phyloP scores from a whole-genome alignment of 2,113 vertebrate genomes.

The Rhinoderma darwinii region DNA sequence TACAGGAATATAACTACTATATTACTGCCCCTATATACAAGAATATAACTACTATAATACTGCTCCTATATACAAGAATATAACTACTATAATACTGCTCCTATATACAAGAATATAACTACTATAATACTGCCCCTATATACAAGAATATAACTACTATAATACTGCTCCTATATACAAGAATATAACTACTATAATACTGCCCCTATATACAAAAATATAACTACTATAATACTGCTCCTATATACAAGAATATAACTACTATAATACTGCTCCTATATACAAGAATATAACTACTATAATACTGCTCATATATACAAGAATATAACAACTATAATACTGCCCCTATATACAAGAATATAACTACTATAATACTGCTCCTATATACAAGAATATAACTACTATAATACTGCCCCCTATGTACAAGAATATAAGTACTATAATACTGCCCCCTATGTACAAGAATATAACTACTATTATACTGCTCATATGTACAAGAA shows the following conservation, averaged over 20 bases:
- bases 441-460: too few species aligned
- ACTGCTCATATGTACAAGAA: too few species aligned
- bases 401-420: slow-evolving; percentile 1
- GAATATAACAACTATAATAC: slow-evolving; percentile 8
- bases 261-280: slow-evolving; percentile 4
- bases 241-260: slow-evolving; percentile 16
- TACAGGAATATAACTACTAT: too few species aligned
- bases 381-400: slow-evolving; percentile 9
- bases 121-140: slow-evolving; percentile 10
- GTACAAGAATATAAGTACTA: too few species aligned
- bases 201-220: not conserved
- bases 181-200: not conserved
- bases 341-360: not conserved
- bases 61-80: too few species aligned
- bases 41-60: too few species aligned
- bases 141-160: slow-evolving; percentile 3
- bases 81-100: too few species aligned
- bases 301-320: not conserved
- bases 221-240: not conserved
- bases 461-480: too few species aligned
- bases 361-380: slow-evolving; percentile 11
- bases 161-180: not conserved
- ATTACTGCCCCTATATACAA: too few species aligned
- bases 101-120: too few species aligned
- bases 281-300: slow-evolving; percentile 8